Evolutionary conservation across 2,888 invertebrate species (phyloP), one percentile per base, ranked within the genome.

Genomic region (Tenthredo livida): DNA sequence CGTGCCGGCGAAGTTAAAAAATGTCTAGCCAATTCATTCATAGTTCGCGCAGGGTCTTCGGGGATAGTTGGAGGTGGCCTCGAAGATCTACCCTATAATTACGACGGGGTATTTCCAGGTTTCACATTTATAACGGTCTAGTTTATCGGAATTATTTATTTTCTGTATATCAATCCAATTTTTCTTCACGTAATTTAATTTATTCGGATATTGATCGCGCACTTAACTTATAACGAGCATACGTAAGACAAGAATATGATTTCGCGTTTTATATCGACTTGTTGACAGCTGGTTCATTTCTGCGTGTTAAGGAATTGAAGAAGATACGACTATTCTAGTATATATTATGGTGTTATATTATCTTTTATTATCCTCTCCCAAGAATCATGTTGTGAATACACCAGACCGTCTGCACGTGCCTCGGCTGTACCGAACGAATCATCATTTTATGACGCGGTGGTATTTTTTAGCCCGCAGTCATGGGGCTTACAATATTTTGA

Each of bases 81-180:
- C 50, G 40, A 80, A 61, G n/a, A 29, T 80, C 70, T 54, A 87
- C 86, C 87, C 85, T 65, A 83, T 86, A 86, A 88, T 89, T 87
- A 87, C 85, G 83, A 17, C 75, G 77, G 80, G 85, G 87, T 87
- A 86, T 86, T 86, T 84, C 87, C 84, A 84, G 86, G 86, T 88
- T 88, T 88, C 88, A 89, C 89, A 87, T 89, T 89, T 88, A 87
- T 88, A 89, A 89, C 88, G 88, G 89, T 85, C 88, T 88, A 86
- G 87, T 88, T 88, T 86, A 88, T 88, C 87, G 86, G 85, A 84
- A 86, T 77, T 85, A 86, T 70, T 86, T 85, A 84, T 86, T 87
- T 61, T 86, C 17, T 33, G 29, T 29, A 84, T 40, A 61, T 40
- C 21, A 15, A 3, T 12, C 29, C 1, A 15, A 54, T 80, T 21